phyloP scores from a whole-genome alignment of 2,113 vertebrate species.

The Arothron firmamentum region DNA sequence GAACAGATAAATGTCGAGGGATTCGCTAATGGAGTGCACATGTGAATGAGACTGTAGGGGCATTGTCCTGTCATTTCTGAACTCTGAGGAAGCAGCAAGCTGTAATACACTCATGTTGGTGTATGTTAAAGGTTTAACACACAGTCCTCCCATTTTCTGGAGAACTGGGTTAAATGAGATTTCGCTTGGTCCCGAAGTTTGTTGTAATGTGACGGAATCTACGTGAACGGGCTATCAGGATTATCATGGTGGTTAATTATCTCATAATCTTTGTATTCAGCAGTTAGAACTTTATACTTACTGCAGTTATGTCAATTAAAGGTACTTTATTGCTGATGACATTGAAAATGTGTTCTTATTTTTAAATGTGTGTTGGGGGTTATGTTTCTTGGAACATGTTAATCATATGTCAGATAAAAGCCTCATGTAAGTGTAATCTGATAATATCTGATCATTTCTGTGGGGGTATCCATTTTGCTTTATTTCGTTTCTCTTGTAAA shows the following conservation, averaged over 20 bases:
- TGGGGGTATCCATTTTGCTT: conserved; percentile 38
- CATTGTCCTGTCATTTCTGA: background rate
- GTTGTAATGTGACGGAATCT: conserved; percentile 18
- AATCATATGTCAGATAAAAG: conserved; percentile 23
- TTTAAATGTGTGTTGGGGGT: background rate
- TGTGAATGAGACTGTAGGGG: background rate
- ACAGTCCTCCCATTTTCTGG: conserved; percentile 19
- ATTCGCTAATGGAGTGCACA: too few relatives aligned
- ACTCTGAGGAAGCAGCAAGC: conserved; percentile 12
- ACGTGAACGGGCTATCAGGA: conserved; percentile 8
- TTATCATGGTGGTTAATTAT: conserved; percentile 19
- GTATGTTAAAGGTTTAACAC: conserved; percentile 23
- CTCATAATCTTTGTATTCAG: conserved; percentile 16
- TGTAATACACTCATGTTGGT: conserved; percentile 15
- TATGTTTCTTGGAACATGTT: conserved; percentile 1
- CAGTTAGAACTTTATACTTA: conserved; percentile 8
- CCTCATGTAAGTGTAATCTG: conserved; percentile 28
- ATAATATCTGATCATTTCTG: conserved; percentile 28
- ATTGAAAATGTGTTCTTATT: background rate
- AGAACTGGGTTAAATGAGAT: conserved; percentile 13
- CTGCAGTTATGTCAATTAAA: conserved; percentile 35
- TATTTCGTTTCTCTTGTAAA: conserved; percentile 67
- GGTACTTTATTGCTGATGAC: conserved; percentile 37
- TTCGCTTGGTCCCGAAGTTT: conserved; percentile 20
- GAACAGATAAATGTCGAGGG: too few relatives aligned